These are phyloP conservation scores for Anguilla pacifica DNA, from an alignment of 2,797 vertebrate genomes.

Conservation along the genomic window DNA sequence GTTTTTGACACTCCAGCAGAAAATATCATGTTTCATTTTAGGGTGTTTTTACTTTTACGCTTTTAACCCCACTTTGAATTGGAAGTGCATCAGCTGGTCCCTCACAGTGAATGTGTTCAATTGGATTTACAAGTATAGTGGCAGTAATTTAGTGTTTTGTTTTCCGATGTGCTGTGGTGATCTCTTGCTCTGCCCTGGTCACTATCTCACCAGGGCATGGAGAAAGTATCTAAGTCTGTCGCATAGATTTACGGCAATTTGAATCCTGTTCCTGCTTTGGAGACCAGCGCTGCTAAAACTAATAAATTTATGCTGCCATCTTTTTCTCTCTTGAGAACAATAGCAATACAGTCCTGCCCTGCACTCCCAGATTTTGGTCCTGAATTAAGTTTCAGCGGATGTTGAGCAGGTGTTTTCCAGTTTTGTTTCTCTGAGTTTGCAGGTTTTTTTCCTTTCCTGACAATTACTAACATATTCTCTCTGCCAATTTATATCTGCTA, in stretches of 20 bases:
- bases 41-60: neutral
- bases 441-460: neutral
- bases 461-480: neutral
- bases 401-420: constrained; percentile 28
- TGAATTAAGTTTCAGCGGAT: constrained; percentile 19
- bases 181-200: neutral
- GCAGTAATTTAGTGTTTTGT: neutral
- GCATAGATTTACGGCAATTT: constrained; percentile 71
- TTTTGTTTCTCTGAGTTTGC: constrained; percentile 2
- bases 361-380: neutral
- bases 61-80: neutral
- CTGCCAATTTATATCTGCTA: neutral
- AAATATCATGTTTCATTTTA: neutral
- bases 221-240: constrained; percentile 64
- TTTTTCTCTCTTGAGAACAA: constrained; percentile 57
- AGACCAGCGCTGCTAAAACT: constrained; percentile 67
- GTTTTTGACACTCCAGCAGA: neutral
- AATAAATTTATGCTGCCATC: constrained; percentile 72
- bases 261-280: constrained; percentile 70
- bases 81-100: neutral
- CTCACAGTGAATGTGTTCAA: neutral
- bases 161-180: neutral
- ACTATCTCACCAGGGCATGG: constrained; percentile 28
- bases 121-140: neutral
- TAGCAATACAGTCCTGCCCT: constrained; percentile 23